These are phyloP conservation scores for Muscicapa striata DNA, from an alignment of 2,797 vertebrate genomes.

Conservation along the genomic window DNA sequence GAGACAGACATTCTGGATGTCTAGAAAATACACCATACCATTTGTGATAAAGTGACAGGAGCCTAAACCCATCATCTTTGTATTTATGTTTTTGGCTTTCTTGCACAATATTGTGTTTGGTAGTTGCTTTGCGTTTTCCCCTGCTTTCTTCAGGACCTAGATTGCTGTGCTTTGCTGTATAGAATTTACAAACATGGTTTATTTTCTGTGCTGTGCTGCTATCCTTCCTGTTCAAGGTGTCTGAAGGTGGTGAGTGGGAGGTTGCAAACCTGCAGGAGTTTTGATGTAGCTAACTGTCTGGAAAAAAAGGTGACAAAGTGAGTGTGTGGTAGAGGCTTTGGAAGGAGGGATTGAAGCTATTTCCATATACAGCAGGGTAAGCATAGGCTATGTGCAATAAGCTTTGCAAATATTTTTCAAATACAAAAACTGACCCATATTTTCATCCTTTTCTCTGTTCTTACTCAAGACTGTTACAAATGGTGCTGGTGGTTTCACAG, in stretches of 20 bases:
- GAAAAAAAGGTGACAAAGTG: background rate
- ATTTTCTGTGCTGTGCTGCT: background rate
- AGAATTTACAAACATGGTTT: background rate
- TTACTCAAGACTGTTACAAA: background rate
- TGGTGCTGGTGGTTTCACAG: background rate
- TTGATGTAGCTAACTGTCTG: slow-evolving; percentile 23
- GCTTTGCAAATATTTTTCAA: background rate
- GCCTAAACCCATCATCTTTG: background rate
- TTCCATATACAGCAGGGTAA: background rate
- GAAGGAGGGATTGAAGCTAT: background rate
- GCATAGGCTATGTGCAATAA: background rate
- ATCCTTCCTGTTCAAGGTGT: slow-evolving; percentile 18
- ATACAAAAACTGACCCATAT: background rate
- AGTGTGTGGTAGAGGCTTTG: background rate
- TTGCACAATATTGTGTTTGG: background rate
- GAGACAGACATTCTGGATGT: background rate
- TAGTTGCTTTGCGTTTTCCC: background rate
- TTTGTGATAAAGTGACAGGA: background rate
- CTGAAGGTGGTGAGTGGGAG: slow-evolving; percentile 47
- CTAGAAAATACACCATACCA: background rate
- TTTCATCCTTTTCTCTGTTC: background rate
- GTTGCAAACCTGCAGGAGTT: slow-evolving; percentile 39
- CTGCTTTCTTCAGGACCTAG: background rate
- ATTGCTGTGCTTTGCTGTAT: background rate
- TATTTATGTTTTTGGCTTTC: background rate